Conservation (phyloP, 2,113 vertebrate species). For the Trogon surrucura region DNA sequence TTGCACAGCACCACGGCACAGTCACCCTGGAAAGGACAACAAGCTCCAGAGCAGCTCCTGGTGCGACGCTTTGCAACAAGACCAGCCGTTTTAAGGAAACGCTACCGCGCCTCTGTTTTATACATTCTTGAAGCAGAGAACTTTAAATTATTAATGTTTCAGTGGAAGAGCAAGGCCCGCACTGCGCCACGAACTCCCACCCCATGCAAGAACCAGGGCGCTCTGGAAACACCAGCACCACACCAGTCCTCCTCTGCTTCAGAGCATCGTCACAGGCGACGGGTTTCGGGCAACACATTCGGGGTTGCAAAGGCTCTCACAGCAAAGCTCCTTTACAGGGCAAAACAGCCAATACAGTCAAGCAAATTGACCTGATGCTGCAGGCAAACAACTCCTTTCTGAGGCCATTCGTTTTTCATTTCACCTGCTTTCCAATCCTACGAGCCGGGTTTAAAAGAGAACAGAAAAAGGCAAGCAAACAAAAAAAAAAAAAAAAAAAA, state of each 20-base stretch:
- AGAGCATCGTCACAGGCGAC: rapidly evolving
- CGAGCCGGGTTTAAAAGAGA: rapidly evolving
- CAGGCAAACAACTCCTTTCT: background rate
- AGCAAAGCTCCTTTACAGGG: background rate
- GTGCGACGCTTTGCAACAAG: background rate
- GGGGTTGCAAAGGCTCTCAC: background rate
- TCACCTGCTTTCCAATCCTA: background rate
- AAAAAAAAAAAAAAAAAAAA: background rate
- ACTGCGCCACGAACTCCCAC: background rate
- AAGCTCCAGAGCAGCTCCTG: background rate
- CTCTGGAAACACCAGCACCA: background rate
- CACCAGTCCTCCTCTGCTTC: background rate
- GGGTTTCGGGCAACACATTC: rapidly evolving
- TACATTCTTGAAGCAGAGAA: background rate
- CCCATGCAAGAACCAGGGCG: rapidly evolving
- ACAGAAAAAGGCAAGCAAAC: rapidly evolving
- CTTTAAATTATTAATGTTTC: background rate
- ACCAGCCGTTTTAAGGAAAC: background rate
- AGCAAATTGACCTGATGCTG: background rate
- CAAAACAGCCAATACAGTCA: background rate
- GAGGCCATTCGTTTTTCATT: background rate
- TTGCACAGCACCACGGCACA: background rate
- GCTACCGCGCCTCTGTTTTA: background rate
- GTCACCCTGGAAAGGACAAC: background rate
- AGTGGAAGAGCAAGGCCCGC: background rate